Evolutionary conservation across 2,797 vertebrate genomes (phyloP).

Genomic region (Alosa sapidissima): DNA sequence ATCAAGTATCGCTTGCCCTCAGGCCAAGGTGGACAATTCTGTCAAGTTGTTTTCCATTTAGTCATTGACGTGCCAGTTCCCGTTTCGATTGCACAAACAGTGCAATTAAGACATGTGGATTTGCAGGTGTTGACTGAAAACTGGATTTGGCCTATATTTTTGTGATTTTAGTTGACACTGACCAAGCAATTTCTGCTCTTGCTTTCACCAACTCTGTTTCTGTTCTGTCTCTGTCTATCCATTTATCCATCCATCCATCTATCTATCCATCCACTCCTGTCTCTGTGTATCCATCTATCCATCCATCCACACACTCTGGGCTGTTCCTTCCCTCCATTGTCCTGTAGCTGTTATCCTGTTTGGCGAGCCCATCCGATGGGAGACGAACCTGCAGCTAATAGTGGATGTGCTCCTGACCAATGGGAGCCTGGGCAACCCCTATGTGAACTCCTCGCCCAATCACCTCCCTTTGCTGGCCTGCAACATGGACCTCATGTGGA

Average conservation of each 20-base stretch:
- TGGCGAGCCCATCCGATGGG: conserved; percentile 89
- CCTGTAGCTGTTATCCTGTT: conserved; percentile 83
- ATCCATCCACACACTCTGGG: neutral
- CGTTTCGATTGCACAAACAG: neutral
- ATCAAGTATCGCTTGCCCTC: neutral
- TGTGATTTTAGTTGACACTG: neutral
- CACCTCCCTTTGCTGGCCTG: conserved; percentile 87
- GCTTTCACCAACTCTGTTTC: neutral
- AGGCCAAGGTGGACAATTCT: neutral
- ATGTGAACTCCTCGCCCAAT: conserved; percentile 58
- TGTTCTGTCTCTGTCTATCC: neutral
- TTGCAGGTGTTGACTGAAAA: neutral
- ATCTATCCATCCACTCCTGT: no score
- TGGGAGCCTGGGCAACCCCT: conserved; percentile 74
- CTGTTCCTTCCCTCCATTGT: conserved; percentile 11
- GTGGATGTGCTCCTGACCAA: conserved; percentile 85
- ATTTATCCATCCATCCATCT: no score
- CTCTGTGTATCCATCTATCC: no score
- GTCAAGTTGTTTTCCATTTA: neutral
- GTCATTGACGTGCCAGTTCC: neutral
- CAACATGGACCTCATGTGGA: conserved; percentile 89
- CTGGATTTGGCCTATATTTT: neutral
- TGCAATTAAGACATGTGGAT: neutral
- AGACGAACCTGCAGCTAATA: conserved; percentile 87
- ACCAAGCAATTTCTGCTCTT: neutral